Conservation (phyloP, 2,113 vertebrate genomes). For the Burhinus bistriatus region DNA sequence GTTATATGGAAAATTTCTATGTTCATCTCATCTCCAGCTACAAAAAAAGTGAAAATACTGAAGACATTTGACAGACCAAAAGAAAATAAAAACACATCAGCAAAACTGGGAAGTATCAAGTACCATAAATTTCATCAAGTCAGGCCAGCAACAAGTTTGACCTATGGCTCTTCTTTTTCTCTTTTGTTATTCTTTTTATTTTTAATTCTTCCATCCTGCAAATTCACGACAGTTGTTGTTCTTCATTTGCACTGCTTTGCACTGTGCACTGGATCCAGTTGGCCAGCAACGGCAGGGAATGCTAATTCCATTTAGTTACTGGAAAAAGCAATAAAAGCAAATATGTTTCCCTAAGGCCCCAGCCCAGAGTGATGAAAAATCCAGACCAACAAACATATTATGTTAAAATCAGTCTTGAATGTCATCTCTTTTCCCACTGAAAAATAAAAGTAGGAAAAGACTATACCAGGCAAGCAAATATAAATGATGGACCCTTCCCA, state of each 20-base stretch:
- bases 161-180: neutral
- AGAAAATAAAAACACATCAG: neutral
- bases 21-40: neutral
- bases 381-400: neutral
- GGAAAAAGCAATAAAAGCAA: neutral
- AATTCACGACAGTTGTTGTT: neutral
- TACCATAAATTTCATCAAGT: neutral
- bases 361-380: constrained; percentile 10
- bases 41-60: neutral
- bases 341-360: constrained; percentile 13
- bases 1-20: neutral
- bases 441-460: neutral
- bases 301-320: neutral
- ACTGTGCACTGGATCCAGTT: neutral
- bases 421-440: neutral
- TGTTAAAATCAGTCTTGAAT: neutral
- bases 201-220: neutral
- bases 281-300: neutral
- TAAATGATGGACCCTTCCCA: neutral
- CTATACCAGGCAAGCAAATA: neutral
- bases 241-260: neutral
- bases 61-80: neutral
- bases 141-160: neutral
- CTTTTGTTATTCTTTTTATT: neutral
- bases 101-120: neutral